Evolutionary conservation across 1,140 invertebrate genomes (phyloP), one percentile per base, ranked within the genome.

Genomic region (Drosophila orena): DNA sequence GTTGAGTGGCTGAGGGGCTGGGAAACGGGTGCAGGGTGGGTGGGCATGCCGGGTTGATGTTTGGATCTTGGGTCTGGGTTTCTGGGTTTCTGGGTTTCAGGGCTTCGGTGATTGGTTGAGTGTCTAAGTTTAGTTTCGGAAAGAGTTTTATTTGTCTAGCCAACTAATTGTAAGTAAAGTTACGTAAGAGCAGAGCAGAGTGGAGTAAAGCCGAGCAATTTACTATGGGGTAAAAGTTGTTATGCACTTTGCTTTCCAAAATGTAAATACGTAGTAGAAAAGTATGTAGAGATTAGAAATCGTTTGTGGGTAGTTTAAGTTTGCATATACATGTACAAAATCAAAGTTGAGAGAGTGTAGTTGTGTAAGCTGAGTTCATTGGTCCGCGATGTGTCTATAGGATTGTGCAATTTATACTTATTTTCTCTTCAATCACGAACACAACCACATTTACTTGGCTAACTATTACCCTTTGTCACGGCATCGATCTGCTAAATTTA

Each of bases 81-180:
- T 17, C 24, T 4, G 4, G 24, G 24, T 4, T 24, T 24, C 24
- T 0, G 24, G 8, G 30, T 10, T 30, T 10, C 7, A 8, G 30
- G 30, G 30, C 10, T 30, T 27, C 24, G 6, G 55, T 69, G 60
- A 72, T 65, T 64, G 62, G 66, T 81, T 86, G 55, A 59, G 61
- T 56, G 60, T 61, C 17, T 17, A 49, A 58, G 73, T 44, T 57
- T 69, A 69, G 64, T 70, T 81, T 66, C 43, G 58, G 46, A 43
- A 52, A 77, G 79, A 85, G 81, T 85, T 85, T 73, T 85, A 85
- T 85, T 85, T 85, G 83, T 77, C 76, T 86, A 88, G 80, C 74
- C 50, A 86, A 86, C 83, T 86, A 86, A 86, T 86, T 86, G 72
- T 69, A 86, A 86, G 69, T 76, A 88, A 81, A 77, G 68, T 71